Evolutionary conservation across 2,888 invertebrate species (phyloP), one percentile per base, ranked within the genome.

Genomic region (Margaritifera margaritifera): DNA sequence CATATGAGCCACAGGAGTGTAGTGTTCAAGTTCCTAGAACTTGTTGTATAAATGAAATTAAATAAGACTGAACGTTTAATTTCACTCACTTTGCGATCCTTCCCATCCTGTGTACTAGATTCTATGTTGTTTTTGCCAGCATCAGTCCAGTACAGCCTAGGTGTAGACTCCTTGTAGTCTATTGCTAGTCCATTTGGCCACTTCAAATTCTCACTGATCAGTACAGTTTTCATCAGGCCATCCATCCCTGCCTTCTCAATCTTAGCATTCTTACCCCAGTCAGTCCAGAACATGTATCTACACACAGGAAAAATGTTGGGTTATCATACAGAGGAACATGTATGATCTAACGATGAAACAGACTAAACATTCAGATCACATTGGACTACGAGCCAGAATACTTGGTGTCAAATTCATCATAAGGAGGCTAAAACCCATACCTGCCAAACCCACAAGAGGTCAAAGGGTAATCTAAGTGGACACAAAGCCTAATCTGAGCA

Each of bases 181-280:
- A 97, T 92, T 1, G 96, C 94, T 57, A 97, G 90, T 3, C 96
- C 96, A 86, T 95, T 96, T 0, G 96, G 96, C 93, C 94, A 95
- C 0, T 93, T 94, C 79, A 96, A 92, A 81, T 95, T 93, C 6
- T 92, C 92, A 54, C 91, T 92, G 51, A 86, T 72, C 20, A 87
- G 92, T 0, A 93, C 91, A 20, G 91, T 91, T 8, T 95, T 91
- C 66, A 92, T 92, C 0, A 92, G 92, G 0, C 96, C 96, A 88
- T 96, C 96, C 96, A 97, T 96, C 50, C 94, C 93, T 0, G 96
- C 95, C 52, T 93, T 92, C 90, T 96, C 96, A 69, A 97, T 96
- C 90, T 94, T 94, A 0, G 95, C 93, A 3, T 91, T 91, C 4
- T 92, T 91, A 2, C 95, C 96, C 96, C 96, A 96, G 86, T 96